Evolutionary conservation across 2,113 vertebrate species (phyloP).

Genomic region (Tragelaphus imberbis): DNA sequence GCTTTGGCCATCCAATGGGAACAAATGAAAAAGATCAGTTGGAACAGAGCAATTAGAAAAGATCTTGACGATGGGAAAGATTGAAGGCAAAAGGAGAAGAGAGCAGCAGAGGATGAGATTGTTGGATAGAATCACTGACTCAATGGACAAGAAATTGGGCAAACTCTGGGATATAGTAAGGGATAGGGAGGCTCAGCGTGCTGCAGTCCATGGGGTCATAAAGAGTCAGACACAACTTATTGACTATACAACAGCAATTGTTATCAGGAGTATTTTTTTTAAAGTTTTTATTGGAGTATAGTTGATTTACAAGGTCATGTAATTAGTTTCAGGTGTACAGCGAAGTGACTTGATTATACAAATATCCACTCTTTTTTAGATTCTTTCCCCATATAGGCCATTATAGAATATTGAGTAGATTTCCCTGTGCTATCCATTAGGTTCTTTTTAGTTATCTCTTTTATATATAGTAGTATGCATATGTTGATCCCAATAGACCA

Average conservation of each 20-base stretch:
- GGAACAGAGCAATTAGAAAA: not conserved
- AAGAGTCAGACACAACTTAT: not conserved
- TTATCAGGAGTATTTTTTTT: not conserved
- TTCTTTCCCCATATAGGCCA: too few relatives aligned
- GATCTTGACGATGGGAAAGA: not conserved
- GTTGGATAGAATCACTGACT: not conserved
- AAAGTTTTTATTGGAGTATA: too few relatives aligned
- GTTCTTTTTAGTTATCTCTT: too few relatives aligned
- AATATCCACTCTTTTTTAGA: too few relatives aligned
- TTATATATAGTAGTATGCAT: too few relatives aligned
- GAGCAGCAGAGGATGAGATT: not conserved
- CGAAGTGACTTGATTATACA: too few relatives aligned
- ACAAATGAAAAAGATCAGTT: not conserved
- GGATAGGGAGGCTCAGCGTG: rapidly evolving
- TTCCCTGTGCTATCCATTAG: too few relatives aligned
- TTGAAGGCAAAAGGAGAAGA: not conserved
- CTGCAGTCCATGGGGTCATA: not conserved
- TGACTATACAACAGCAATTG: not conserved
- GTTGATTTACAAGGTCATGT: too few relatives aligned
- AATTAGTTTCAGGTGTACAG: too few relatives aligned
- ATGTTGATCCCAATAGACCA: too few relatives aligned
- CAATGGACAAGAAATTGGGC: not conserved
- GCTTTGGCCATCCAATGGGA: not conserved
- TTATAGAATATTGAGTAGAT: too few relatives aligned
- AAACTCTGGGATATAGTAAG: not conserved